Percentiles rank a stretch among this genome's conserved stretches.
Conservation (phyloP, 2,888 invertebrate genomes). For the Cerceris ruficornis region DNA sequence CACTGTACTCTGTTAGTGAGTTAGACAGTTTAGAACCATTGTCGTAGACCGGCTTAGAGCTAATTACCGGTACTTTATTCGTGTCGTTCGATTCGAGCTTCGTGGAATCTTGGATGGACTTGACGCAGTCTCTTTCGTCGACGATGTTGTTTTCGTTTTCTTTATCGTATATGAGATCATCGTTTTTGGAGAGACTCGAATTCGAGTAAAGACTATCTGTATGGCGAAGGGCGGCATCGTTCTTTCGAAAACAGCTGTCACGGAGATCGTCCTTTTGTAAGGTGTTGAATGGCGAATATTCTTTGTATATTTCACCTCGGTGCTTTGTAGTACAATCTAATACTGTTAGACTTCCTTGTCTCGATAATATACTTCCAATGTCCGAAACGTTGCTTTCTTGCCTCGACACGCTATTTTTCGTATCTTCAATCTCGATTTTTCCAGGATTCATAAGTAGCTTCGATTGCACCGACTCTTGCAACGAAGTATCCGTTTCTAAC, state of each 20-base stretch:
- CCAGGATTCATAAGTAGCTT: slow-evolving; percentile 50
- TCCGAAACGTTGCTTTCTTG: slow-evolving; percentile 66
- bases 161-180: slow-evolving; percentile 52
- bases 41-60: slow-evolving; percentile 55
- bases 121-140: slow-evolving; percentile 36
- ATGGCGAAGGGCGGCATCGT: slow-evolving; percentile 59
- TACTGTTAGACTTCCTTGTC: slow-evolving; percentile 65
- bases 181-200: slow-evolving; percentile 66
- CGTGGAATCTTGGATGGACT: slow-evolving; percentile 29
- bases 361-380: slow-evolving; percentile 68
- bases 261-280: slow-evolving; percentile 37
- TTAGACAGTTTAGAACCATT: slow-evolving; percentile 56
- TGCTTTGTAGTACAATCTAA: slow-evolving; percentile 59
- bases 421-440: slow-evolving; percentile 7
- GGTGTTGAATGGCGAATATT: slow-evolving; percentile 46
- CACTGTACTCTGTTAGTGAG: slow-evolving; percentile 66
- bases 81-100: slow-evolving; percentile 29
- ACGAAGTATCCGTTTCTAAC: slow-evolving; percentile 45
- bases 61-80: slow-evolving; percentile 31
- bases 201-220: slow-evolving; percentile 72
- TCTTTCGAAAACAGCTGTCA: slow-evolving; percentile 30
- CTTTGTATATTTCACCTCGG: slow-evolving; percentile 45
- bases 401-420: slow-evolving; percentile 51
- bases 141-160: slow-evolving; percentile 30
- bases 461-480: slow-evolving; percentile 44